phyloP scores from a whole-genome alignment of 2,113 vertebrate species.

The Coptodon rendalli region DNA sequence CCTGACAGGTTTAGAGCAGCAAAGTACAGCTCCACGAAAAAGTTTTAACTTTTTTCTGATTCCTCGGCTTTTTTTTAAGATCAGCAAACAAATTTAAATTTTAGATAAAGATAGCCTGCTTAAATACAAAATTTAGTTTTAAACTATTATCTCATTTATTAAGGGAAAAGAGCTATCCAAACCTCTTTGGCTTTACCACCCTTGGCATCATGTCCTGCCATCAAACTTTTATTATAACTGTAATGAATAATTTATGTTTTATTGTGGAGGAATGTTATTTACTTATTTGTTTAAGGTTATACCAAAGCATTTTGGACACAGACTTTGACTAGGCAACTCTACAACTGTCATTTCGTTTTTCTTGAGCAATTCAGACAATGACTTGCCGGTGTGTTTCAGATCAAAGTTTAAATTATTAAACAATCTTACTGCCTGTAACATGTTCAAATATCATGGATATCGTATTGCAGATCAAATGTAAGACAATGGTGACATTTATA shows the following conservation, averaged over 20 bases:
- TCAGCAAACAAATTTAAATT: background rate
- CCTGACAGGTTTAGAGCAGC: background rate
- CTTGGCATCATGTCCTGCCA: background rate
- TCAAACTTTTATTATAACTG: background rate
- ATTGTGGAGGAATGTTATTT: background rate
- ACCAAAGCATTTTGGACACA: background rate
- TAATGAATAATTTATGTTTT: rapidly evolving
- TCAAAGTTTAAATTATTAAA: background rate
- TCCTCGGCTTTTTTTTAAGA: background rate
- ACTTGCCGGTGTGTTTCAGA: background rate
- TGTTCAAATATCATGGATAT: background rate
- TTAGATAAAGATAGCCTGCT: background rate
- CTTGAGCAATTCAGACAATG: background rate
- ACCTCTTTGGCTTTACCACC: background rate
- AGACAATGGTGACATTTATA: background rate
- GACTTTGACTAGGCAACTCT: background rate
- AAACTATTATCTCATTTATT: background rate
- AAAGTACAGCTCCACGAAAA: rapidly evolving
- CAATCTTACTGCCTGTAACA: background rate
- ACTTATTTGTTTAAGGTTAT: background rate
- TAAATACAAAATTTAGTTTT: background rate
- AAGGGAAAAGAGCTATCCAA: background rate
- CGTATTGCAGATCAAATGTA: background rate
- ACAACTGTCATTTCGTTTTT: background rate
- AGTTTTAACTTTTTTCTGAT: background rate